phyloP scores from a whole-genome alignment of 2,113 vertebrate genomes.

The Pseudorasbora parva region DNA sequence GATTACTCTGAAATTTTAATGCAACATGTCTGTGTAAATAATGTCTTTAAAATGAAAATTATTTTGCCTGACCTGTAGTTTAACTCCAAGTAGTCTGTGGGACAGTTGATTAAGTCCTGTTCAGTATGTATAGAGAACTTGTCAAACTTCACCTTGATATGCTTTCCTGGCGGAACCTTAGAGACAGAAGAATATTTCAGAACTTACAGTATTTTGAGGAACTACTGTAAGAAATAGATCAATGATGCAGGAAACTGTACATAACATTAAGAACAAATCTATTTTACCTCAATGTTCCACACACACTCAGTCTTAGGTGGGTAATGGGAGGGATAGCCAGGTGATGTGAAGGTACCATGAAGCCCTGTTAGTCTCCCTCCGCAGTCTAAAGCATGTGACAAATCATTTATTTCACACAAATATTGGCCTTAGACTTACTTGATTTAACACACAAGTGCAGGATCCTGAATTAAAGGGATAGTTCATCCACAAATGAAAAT shows the following conservation, averaged over 20 bases:
- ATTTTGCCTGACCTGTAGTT: conserved; percentile 64
- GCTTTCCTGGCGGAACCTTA: conserved; percentile 79
- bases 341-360: conserved; percentile 80
- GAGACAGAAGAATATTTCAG: background rate
- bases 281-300: conserved; percentile 86
- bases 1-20: background rate
- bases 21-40: background rate
- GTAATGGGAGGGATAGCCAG: conserved; percentile 88
- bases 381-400: conserved; percentile 74
- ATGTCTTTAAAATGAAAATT: background rate
- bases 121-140: conserved; percentile 79
- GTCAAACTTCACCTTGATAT: conserved; percentile 85
- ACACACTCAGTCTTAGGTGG: conserved; percentile 79
- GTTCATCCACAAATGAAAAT: background rate
- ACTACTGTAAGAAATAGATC: background rate
- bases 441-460: background rate
- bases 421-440: background rate
- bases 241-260: background rate
- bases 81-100: conserved; percentile 84
- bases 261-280: background rate
- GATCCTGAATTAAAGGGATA: background rate
- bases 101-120: conserved; percentile 66
- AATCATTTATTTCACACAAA: background rate
- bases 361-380: conserved; percentile 75
- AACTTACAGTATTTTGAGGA: background rate